Conservation (phyloP, 2,888 invertebrate species). For the Dyspetes luteomarginatus region DNA sequence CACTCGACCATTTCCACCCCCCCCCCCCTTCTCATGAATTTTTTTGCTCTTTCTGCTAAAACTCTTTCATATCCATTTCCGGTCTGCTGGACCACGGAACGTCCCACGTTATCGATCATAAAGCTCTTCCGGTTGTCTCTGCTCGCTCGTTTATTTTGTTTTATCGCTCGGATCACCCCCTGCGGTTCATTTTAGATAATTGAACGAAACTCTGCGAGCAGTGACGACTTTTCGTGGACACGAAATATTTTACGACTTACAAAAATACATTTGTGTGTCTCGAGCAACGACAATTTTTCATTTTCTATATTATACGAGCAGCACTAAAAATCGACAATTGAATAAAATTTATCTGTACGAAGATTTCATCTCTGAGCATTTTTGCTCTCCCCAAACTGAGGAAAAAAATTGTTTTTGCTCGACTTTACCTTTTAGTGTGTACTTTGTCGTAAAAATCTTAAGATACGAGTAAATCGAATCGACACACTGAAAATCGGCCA, state of each 20-base stretch:
- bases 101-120: slow-evolving; percentile 69
- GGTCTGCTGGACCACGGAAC: slow-evolving; percentile 16
- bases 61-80: slow-evolving; percentile 9
- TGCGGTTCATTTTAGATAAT: neutral
- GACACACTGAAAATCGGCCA: too few relatives aligned
- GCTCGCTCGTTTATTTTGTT: neutral
- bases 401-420: too few relatives aligned
- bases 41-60: neutral
- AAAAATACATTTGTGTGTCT: too few relatives aligned
- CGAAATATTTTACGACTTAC: neutral
- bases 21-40: neutral
- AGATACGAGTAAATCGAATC: too few relatives aligned
- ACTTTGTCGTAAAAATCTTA: too few relatives aligned
- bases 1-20: slow-evolving; percentile 5
- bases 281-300: too few relatives aligned
- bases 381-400: neutral
- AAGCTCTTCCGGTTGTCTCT: slow-evolving; percentile 63
- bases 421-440: too few relatives aligned
- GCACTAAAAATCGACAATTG: slow-evolving; percentile 23
- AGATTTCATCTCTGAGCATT: neutral
- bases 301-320: slow-evolving; percentile 5
- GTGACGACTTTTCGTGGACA: neutral
- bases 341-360: slow-evolving; percentile 9
- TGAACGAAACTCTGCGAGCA: neutral
- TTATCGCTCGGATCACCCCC: slow-evolving; percentile 4